phyloP scores from a whole-genome alignment of 1,140 invertebrate genomes.

The Danaus plexippus region DNA sequence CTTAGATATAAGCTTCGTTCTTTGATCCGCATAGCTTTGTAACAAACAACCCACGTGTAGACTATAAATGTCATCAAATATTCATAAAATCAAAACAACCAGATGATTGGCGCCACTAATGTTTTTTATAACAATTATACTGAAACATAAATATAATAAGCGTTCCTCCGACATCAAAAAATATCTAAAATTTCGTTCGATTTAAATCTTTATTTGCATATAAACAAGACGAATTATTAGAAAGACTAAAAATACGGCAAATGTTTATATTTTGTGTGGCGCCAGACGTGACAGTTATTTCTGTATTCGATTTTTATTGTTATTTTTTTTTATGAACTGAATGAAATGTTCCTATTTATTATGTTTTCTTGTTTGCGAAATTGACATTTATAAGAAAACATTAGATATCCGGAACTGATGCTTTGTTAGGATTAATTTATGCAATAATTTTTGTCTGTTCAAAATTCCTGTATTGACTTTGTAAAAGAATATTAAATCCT shows the following conservation, averaged over 20 bases:
- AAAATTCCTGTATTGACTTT: too few species aligned
- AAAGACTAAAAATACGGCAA: constrained; percentile 8
- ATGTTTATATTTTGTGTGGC: constrained; percentile 9
- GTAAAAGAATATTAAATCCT: too few species aligned
- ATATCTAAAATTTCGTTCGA: too few species aligned
- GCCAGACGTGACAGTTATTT: constrained; percentile 3
- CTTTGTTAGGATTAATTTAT: too few species aligned
- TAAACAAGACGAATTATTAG: constrained; percentile 21
- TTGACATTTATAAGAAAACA: too few species aligned
- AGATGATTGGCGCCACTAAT: constrained; percentile 19
- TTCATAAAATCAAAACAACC: constrained; percentile 9
- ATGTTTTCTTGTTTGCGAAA: constrained; percentile 2
- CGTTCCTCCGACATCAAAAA: too few species aligned
- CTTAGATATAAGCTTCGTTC: too few species aligned
- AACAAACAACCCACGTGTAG: too few species aligned
- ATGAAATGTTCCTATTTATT: background rate
- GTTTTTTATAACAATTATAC: constrained; percentile 26
- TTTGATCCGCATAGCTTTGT: too few species aligned
- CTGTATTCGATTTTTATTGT: background rate
- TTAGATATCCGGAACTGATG: too few species aligned
- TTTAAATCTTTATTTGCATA: constrained; percentile 18
- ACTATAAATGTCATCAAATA: too few species aligned
- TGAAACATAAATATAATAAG: constrained; percentile 1
- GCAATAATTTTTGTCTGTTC: too few species aligned
- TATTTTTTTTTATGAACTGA: background rate